phyloP scores from a whole-genome alignment of 2,888 invertebrate genomes.

The Alcis repandata region DNA sequence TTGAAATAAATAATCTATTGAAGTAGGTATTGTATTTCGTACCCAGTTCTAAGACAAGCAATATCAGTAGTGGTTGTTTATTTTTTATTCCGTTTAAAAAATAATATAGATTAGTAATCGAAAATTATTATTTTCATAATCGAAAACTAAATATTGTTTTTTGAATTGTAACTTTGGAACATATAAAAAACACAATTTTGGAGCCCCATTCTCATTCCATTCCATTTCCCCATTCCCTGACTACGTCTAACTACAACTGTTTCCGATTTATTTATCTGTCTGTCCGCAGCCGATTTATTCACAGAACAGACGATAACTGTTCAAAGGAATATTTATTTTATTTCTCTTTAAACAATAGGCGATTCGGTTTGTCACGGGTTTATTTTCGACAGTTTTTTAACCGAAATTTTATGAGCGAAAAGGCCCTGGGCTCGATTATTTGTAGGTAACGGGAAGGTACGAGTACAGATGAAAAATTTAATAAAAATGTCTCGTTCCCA shows the following conservation, averaged over 20 bases:
- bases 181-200: neutral
- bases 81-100: too few relatives aligned
- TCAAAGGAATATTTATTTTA: slow-evolving; percentile 38
- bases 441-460: neutral
- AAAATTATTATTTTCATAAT: too few relatives aligned
- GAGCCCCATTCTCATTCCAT: slow-evolving; percentile 4
- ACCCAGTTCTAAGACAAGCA: too few relatives aligned
- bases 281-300: slow-evolving; percentile 44
- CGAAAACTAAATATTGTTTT: too few relatives aligned
- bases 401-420: slow-evolving; percentile 27
- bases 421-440: slow-evolving; percentile 23
- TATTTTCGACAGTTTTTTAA: slow-evolving; percentile 36
- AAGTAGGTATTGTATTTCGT: too few relatives aligned
- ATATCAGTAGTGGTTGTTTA: too few relatives aligned
- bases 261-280: slow-evolving; percentile 48
- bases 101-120: too few relatives aligned
- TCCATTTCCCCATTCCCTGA: too few relatives aligned
- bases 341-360: slow-evolving; percentile 43
- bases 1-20: too few relatives aligned
- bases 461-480: neutral
- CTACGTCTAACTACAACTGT: slow-evolving; percentile 39
- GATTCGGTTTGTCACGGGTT: slow-evolving; percentile 42
- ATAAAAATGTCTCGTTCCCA: neutral
- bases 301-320: slow-evolving; percentile 43
- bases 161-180: too few relatives aligned